Percentiles rank a stretch among this genome's conserved stretches.
Evolutionary conservation across 2,113 vertebrate species (phyloP).

Genomic region (Megalops atlanticus): DNA sequence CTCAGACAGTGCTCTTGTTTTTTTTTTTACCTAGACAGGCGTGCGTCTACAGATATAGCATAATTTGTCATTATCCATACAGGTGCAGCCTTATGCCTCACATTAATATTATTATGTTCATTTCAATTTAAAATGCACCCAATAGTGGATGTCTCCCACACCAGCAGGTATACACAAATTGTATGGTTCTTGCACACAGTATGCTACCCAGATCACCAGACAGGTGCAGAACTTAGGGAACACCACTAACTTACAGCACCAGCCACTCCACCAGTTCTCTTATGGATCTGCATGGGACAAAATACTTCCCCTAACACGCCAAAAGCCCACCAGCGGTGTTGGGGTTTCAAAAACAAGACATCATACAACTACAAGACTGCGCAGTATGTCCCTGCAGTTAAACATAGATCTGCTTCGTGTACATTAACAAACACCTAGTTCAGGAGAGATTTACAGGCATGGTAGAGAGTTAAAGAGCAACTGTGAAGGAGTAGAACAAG

Average conservation of each 20-base stretch:
- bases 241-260: too few species aligned
- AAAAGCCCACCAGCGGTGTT: background rate
- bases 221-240: too few species aligned
- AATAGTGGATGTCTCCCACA: background rate
- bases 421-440: background rate
- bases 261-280: too few species aligned
- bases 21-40: too few species aligned
- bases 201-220: too few species aligned
- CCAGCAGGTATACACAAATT: background rate
- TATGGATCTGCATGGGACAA: too few species aligned
- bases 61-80: too few species aligned
- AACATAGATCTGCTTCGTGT: slow-evolving; percentile 12
- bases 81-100: background rate
- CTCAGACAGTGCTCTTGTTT: too few species aligned
- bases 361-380: background rate
- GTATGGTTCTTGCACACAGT: background rate
- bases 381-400: background rate
- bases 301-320: too few species aligned
- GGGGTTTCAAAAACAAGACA: background rate
- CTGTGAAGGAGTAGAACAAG: background rate
- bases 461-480: background rate
- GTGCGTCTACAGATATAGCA: too few species aligned
- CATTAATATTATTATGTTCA: background rate
- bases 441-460: background rate
- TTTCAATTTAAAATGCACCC: background rate